Conservation (phyloP, 1,140 invertebrate genomes). For the Pectinophora gossypiella region DNA sequence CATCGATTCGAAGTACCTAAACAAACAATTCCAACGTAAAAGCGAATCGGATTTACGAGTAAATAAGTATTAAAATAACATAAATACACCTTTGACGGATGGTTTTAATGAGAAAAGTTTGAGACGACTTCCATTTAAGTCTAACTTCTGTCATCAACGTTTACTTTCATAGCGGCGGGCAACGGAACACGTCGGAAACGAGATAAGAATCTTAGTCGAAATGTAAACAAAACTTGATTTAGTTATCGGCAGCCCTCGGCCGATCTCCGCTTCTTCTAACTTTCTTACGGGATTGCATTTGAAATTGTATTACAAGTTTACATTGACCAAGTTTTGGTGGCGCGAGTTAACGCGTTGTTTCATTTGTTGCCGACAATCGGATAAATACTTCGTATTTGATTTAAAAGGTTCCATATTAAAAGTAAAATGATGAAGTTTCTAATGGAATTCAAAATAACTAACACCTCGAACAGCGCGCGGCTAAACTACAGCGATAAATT, state of each 20-base stretch:
- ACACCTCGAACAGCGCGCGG: not conserved
- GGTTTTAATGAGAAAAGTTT: conserved; percentile 72
- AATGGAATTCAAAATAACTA: not conserved
- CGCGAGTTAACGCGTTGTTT: conserved; percentile 10
- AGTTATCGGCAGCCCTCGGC: conserved; percentile 34
- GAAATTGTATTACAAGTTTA: conserved; percentile 56
- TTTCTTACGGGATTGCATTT: conserved; percentile 44
- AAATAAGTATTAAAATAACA: conserved; percentile 57
- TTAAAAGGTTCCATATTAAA: too few species aligned
- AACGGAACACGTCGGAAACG: conserved; percentile 27
- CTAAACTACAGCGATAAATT: conserved; percentile 18
- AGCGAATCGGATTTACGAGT: conserved; percentile 42
- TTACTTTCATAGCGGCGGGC: conserved; percentile 47
- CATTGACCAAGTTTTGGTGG: conserved; percentile 29
- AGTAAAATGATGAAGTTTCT: not conserved
- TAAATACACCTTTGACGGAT: conserved; percentile 68
- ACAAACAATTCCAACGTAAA: conserved; percentile 4
- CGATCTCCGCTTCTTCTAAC: conserved; percentile 37
- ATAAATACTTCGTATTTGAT: too few species aligned
- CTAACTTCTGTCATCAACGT: conserved; percentile 66
- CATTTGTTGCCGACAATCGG: too few species aligned
- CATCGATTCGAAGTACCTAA: too few species aligned
- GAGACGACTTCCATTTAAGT: conserved; percentile 67
- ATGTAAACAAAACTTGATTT: conserved; percentile 59
- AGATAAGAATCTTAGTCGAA: conserved; percentile 48